Evolutionary conservation across 2,888 invertebrate genomes (phyloP).

Genomic region (Hipparchia semele): DNA sequence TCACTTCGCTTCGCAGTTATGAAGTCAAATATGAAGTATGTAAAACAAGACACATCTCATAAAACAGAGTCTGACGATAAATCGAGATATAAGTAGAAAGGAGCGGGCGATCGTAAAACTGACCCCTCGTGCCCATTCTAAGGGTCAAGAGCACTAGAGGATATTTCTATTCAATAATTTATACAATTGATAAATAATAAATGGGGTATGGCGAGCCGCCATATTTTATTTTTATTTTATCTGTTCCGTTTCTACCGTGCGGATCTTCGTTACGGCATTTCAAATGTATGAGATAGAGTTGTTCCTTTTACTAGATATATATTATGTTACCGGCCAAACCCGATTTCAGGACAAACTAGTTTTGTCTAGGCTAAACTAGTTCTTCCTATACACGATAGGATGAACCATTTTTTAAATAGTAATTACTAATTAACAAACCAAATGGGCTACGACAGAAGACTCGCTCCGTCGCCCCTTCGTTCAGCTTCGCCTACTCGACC

Average conservation of each 20-base stretch:
- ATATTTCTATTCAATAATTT: constrained; percentile 73
- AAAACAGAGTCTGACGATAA: constrained; percentile 25
- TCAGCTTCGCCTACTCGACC: no score
- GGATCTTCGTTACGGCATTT: constrained; percentile 19
- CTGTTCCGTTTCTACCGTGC: constrained; percentile 31
- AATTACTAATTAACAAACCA: no score
- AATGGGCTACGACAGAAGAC: no score
- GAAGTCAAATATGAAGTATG: no score
- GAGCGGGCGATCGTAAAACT: constrained; percentile 40
- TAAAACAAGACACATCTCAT: constrained; percentile 8
- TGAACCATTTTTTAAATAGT: no score
- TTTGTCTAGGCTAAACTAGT: no score
- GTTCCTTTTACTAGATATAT: neutral
- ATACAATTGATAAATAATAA: constrained; percentile 82
- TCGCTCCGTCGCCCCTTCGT: no score
- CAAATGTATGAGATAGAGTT: constrained; percentile 25
- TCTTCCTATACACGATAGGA: no score
- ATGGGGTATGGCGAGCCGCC: constrained; percentile 50
- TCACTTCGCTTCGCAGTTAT: no score
- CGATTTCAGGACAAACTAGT: no score
- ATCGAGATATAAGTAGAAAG: constrained; percentile 27
- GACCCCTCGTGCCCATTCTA: constrained; percentile 36
- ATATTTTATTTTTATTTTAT: constrained; percentile 60
- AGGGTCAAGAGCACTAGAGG: constrained; percentile 51
- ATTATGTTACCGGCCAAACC: no score